These are phyloP conservation scores for Oostethus manadensis DNA, from an alignment of 2,113 vertebrate genomes.

Conservation along the genomic window DNA sequence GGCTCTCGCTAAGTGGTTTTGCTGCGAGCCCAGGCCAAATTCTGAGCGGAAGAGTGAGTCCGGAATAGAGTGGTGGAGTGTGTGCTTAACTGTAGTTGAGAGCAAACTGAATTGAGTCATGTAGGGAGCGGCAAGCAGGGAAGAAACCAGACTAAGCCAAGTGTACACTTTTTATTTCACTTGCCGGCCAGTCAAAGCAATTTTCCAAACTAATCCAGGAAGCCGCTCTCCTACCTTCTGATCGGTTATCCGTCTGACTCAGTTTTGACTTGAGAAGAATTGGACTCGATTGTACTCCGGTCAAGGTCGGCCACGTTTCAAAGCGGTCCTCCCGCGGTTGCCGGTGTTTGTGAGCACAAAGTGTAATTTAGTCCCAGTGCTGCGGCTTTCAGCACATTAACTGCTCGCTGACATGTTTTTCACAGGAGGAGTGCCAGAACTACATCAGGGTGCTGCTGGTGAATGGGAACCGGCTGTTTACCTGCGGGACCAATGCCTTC, in stretches of 20 bases:
- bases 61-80: slow-evolving; percentile 20
- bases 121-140: slow-evolving; percentile 4
- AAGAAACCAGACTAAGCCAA: slow-evolving; percentile 26
- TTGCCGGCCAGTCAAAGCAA: slow-evolving; percentile 38
- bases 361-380: slow-evolving; percentile 35
- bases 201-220: slow-evolving; percentile 42
- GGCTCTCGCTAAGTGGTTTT: slow-evolving; percentile 38
- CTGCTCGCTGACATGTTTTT: slow-evolving; percentile 23
- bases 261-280: slow-evolving; percentile 49
- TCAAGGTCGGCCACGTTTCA: slow-evolving; percentile 48
- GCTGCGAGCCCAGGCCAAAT: slow-evolving; percentile 20
- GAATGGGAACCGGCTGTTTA: slow-evolving; percentile 86
- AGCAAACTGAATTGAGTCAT: slow-evolving; percentile 41
- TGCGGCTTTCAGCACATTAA: slow-evolving; percentile 28
- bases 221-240: slow-evolving; percentile 30
- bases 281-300: slow-evolving; percentile 55
- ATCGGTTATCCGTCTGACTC: slow-evolving; percentile 29
- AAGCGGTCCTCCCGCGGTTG: slow-evolving; percentile 21
- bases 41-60: slow-evolving; percentile 15
- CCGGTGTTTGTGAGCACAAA: slow-evolving; percentile 45
- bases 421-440: slow-evolving; percentile 96
- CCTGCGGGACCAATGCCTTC: slow-evolving; percentile 95
- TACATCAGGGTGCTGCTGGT: slow-evolving; percentile 94
- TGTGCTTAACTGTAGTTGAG: slow-evolving; percentile 33
- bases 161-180: slow-evolving; percentile 28